Evolutionary conservation across 2,797 vertebrate species (phyloP).

Genomic region (Xenentodon cancila): DNA sequence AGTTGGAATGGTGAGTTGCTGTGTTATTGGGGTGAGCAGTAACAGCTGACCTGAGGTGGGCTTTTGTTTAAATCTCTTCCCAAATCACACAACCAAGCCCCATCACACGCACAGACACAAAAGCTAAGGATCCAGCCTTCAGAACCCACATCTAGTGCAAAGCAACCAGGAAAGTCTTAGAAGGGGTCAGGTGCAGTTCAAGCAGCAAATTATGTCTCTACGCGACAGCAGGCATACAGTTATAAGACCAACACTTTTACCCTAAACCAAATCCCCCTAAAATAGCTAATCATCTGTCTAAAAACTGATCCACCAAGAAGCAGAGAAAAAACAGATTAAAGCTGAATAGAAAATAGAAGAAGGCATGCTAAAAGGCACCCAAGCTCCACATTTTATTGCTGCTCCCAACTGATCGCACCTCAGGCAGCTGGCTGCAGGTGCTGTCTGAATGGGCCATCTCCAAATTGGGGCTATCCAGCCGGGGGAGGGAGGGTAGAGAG

Average conservation of each 20-base stretch:
- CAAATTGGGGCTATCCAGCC: conserved; percentile 89
- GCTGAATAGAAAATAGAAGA: conserved; percentile 17
- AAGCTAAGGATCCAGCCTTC: conserved; percentile 25
- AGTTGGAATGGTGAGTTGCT: conserved; percentile 66
- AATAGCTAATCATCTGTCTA: conserved; percentile 22
- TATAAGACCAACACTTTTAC: conserved; percentile 25
- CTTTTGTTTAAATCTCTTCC: conserved; percentile 81
- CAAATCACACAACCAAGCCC: conserved; percentile 85
- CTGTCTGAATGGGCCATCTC: conserved; percentile 93
- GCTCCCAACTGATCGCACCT: conserved; percentile 92
- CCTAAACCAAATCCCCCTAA: conserved; percentile 28
- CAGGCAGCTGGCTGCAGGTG: conserved; percentile 98
- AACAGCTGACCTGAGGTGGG: conserved; percentile 97
- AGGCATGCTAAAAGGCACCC: conserved; percentile 82
- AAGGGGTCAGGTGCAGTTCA: conserved; percentile 26
- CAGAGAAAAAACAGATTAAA: conserved; percentile 44
- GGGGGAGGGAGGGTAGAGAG: conserved; percentile 65
- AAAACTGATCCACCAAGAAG: conserved; percentile 38
- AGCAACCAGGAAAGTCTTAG: conserved; percentile 38
- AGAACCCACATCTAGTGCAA: conserved; percentile 57
- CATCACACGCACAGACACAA: conserved; percentile 47
- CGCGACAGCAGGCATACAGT: conserved; percentile 10
- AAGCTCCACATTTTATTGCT: conserved; percentile 89
- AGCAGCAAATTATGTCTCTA: conserved; percentile 12
- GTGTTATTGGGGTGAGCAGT: conserved; percentile 84